Conservation (phyloP, 2,113 vertebrate species). For the Bungarus multicinctus region DNA sequence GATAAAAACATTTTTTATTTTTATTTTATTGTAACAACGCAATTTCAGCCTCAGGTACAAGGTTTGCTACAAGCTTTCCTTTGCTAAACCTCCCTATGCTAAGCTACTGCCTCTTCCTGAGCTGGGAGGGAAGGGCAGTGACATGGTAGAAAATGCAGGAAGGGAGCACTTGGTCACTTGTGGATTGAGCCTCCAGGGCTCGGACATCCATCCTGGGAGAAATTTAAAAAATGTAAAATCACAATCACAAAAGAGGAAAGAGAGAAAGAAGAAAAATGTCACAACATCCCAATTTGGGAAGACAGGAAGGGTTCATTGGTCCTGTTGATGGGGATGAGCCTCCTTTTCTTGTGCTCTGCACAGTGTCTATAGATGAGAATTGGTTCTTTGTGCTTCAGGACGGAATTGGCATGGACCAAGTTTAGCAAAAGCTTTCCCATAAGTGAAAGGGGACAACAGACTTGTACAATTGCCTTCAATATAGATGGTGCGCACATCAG, state of each 20-base stretch:
- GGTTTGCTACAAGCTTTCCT: constrained; percentile 17
- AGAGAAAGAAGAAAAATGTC: constrained; percentile 13
- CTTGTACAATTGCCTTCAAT: background rate
- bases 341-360: constrained; percentile 14
- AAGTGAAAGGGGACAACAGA: background rate
- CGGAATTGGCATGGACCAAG: background rate
- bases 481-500: background rate
- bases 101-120: background rate
- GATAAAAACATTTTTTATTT: constrained; percentile 3
- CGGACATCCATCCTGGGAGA: background rate
- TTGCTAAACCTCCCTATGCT: constrained; percentile 9
- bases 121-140: background rate
- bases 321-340: background rate
- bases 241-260: constrained; percentile 28
- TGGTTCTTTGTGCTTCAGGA: constrained; percentile 17
- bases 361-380: background rate
- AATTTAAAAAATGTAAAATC: constrained; percentile 13
- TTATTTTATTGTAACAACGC: constrained; percentile 27
- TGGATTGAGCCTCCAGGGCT: constrained; percentile 22
- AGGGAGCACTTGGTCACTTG: background rate
- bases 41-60: constrained; percentile 19
- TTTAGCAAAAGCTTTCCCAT: background rate
- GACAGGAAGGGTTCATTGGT: background rate
- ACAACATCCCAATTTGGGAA: background rate
- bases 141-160: constrained; percentile 13